Percentiles rank a stretch among this genome's conserved stretches.
These are phyloP conservation scores for Callipepla californica DNA, from an alignment of 2,113 vertebrate species.

Conservation along the genomic window DNA sequence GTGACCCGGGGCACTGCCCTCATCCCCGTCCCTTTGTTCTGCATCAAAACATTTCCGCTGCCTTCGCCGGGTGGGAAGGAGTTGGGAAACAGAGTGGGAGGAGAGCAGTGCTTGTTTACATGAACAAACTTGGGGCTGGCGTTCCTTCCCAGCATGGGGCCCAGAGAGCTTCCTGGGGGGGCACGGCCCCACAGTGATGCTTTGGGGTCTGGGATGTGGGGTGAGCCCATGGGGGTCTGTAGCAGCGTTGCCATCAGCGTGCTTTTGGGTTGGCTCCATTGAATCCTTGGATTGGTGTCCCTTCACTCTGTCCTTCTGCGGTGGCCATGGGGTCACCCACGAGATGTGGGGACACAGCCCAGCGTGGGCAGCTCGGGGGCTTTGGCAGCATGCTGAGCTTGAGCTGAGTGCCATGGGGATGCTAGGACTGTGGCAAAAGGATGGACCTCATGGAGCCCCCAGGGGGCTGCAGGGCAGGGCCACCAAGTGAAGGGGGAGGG, in stretches of 20 bases:
- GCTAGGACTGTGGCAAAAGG: neutral
- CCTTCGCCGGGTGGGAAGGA: neutral
- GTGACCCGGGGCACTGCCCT: neutral
- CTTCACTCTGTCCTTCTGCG: neutral
- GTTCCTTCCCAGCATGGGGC: neutral
- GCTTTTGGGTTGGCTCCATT: neutral
- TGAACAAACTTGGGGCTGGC: neutral
- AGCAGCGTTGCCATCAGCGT: neutral
- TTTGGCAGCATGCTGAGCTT: neutral
- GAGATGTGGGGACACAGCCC: neutral
- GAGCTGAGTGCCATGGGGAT: too few relatives aligned
- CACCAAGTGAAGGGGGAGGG: rapidly evolving
- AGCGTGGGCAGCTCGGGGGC: neutral
- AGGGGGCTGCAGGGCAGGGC: neutral
- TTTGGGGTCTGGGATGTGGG: rapidly evolving
- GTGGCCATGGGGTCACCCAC: neutral
- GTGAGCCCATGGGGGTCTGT: neutral
- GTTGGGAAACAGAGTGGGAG: slow-evolving; percentile 41
- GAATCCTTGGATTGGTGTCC: neutral
- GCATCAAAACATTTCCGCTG: neutral
- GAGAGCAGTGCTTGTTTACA: neutral
- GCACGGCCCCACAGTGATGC: neutral
- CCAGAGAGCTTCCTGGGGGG: neutral
- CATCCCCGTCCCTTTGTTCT: neutral
- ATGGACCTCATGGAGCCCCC: neutral